Percentiles rank a stretch among this genome's conserved stretches.
Conservation (phyloP, 92 coral and sea anemone genomes). For the Chrysogorgia sp. region DNA sequence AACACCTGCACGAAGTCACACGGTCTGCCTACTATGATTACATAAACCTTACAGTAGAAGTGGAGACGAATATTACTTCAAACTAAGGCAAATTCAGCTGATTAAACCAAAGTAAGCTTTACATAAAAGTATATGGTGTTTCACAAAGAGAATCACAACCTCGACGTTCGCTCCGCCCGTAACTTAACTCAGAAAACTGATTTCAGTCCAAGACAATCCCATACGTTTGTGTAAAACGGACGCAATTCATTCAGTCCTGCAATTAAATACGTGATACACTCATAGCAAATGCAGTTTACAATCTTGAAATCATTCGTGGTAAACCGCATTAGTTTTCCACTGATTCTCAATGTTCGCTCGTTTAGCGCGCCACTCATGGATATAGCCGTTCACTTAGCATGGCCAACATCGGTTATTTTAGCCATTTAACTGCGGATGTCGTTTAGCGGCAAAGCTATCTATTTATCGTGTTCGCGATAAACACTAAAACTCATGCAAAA, state of each 20-base stretch:
- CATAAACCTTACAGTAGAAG: background rate
- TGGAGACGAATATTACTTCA: background rate
- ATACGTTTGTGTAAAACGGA: too few species aligned
- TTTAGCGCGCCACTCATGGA: background rate
- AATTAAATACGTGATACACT: too few species aligned
- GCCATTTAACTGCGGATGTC: too few species aligned
- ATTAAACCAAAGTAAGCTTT: background rate
- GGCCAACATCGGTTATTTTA: too few species aligned
- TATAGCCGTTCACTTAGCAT: background rate
- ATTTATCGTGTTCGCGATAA: too few species aligned
- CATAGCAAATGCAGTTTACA: background rate
- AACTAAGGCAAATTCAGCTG: constrained; percentile 6
- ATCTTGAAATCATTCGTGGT: background rate
- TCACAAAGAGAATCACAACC: background rate
- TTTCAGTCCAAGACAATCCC: too few species aligned
- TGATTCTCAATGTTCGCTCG: background rate
- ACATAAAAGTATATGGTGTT: background rate
- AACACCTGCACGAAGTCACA: constrained; percentile 30
- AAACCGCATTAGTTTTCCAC: background rate
- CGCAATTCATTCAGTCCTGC: too few species aligned
- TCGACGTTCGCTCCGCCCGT: background rate
- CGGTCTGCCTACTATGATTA: constrained; percentile 7
- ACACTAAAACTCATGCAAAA: too few species aligned
- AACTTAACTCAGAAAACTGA: background rate
- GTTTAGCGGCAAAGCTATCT: too few species aligned